A percentile compares a stretch with the other conserved stretches of the same genome.
phyloP scores from a whole-genome alignment of 2,888 invertebrate genomes.

The Dicycla oo region DNA sequence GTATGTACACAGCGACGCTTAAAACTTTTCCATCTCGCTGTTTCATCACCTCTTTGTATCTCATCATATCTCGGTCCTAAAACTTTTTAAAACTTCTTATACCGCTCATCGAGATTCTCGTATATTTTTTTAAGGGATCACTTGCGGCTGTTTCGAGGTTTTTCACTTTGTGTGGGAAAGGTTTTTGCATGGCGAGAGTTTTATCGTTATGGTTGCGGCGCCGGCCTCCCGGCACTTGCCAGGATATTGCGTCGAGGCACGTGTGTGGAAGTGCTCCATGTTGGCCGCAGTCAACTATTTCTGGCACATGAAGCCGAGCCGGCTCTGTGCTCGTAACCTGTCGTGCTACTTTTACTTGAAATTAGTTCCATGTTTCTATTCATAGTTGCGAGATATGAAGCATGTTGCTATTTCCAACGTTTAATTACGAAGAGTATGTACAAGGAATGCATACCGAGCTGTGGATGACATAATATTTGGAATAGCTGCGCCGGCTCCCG shows the following conservation, averaged over 20 bases:
- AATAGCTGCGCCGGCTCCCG: slow-evolving; percentile 7
- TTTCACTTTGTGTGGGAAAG: slow-evolving; percentile 41
- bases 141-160: slow-evolving; percentile 44
- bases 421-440: slow-evolving; percentile 39
- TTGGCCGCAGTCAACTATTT: slow-evolving; percentile 29
- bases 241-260: slow-evolving; percentile 55
- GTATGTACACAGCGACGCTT: slow-evolving; percentile 31
- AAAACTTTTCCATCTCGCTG: slow-evolving; percentile 58
- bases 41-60: slow-evolving; percentile 60
- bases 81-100: slow-evolving; percentile 60
- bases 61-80: slow-evolving; percentile 55
- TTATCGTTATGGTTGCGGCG: slow-evolving; percentile 42
- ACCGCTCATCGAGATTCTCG: slow-evolving; percentile 48
- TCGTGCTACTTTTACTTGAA: slow-evolving; percentile 30
- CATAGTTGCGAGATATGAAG: slow-evolving; percentile 6
- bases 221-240: slow-evolving; percentile 12
- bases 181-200: slow-evolving; percentile 51
- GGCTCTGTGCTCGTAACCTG: slow-evolving; percentile 12
- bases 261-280: slow-evolving; percentile 51
- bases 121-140: slow-evolving; percentile 44
- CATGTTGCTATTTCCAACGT: slow-evolving; percentile 4
- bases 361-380: slow-evolving; percentile 36
- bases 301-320: slow-evolving; percentile 15
- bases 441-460: slow-evolving; percentile 13
- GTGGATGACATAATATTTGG: slow-evolving; percentile 38